Base-by-base conservation (phyloP, 1,140 invertebrate species). In the Bombus consobrinus region DNA sequence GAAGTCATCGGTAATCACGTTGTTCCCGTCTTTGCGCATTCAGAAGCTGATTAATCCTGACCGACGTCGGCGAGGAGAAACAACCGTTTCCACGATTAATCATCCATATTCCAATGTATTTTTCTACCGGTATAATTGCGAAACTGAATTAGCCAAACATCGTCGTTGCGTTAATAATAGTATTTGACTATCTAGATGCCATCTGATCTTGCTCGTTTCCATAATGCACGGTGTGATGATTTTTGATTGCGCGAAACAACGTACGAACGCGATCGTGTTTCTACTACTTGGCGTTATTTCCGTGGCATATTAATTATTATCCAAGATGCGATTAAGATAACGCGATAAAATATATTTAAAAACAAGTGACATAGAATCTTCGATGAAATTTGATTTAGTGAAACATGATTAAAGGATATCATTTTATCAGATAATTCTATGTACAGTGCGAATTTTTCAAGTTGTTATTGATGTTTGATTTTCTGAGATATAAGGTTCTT, bases 41-140 rank as follows among this genome's bases (percentile, higher is more conserved):
- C 77, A 76, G 81, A 68, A 73, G 81, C 81, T 81, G 85, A 89
- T 89, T 89, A 86, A 89, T 90, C 85, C 78, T 76, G 76, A 88
- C 62, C 73, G 80, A 62, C 73, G 68, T 66, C 76, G 18, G 25
- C 71, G 79, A 37, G 43, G 72, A n/a, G 69, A 79, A 87, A 68
- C 59, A 64, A 81, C 53, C 39, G 64, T 89, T 89, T 85, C 78
- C 84, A 28, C 76, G 75, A 84, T 89, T 79, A 85, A 85, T 84
- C 73, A 85, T 89, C 87, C 87, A 88, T 88, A 57, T 66, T 62
- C 79, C 22, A 79, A 62, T 37, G 34, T 53, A 25, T 37, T 47
- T 47, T 39, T n/a, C 25, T 18, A 22, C 32, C 8, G 47, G 0
- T 0, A 37, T 39, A 34, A 78, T 59, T 62, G n/a, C 66, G 37